phyloP scores from a whole-genome alignment of 2,797 vertebrate genomes.

The Gephyroberyx darwinii region DNA sequence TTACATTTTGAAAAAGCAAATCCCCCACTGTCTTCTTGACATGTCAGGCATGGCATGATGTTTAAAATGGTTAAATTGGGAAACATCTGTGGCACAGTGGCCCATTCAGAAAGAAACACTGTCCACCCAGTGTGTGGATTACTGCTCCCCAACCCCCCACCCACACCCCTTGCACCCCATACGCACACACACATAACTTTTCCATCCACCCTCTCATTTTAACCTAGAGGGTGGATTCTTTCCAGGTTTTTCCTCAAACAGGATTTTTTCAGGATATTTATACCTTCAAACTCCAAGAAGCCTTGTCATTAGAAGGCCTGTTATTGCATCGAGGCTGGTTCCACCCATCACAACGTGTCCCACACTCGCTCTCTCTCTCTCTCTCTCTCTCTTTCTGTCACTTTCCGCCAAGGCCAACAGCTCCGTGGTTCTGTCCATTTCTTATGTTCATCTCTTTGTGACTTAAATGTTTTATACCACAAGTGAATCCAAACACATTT shows the following conservation, averaged over 20 bases:
- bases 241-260: conserved; percentile 47
- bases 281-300: conserved; percentile 52
- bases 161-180: conserved; percentile 13
- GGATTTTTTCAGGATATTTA: conserved; percentile 56
- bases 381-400: not conserved
- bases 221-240: conserved; percentile 30
- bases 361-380: conserved; percentile 20
- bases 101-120: conserved; percentile 32
- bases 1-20: no score
- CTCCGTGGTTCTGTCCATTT: not conserved
- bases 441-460: not conserved
- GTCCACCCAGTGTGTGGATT: conserved; percentile 35
- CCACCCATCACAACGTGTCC: conserved; percentile 51
- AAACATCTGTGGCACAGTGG: conserved; percentile 53
- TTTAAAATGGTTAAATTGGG: conserved; percentile 16
- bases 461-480: not conserved
- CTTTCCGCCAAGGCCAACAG: not conserved
- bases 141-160: conserved; percentile 18
- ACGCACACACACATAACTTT: conserved; percentile 15
- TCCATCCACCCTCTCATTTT: conserved; percentile 69
- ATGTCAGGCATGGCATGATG: no score
- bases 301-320: conserved; percentile 72
- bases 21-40: no score
- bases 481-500: no score
- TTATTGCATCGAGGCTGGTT: conserved; percentile 46